Conservation (phyloP, 2,113 vertebrate species). For the Mastomys natalensis region DNA sequence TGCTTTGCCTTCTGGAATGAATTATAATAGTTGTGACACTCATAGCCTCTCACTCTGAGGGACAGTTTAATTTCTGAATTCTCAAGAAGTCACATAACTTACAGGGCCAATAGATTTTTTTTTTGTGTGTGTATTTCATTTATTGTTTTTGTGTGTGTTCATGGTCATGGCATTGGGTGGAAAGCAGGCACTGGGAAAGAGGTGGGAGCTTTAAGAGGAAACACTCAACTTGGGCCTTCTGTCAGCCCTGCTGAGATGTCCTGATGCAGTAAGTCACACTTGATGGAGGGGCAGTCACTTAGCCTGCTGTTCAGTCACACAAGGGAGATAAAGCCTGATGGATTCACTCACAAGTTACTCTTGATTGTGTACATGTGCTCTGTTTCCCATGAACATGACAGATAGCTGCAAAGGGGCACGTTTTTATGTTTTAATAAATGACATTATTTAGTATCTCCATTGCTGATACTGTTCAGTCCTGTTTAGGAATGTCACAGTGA, state of each 20-base stretch:
- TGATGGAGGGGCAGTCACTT: background rate
- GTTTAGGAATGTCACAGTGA: conserved; percentile 36
- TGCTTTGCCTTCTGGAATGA: conserved; percentile 44
- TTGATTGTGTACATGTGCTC: background rate
- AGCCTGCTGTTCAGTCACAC: background rate
- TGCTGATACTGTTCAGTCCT: background rate
- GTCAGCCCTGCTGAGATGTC: background rate
- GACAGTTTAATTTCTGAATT: conserved; percentile 57
- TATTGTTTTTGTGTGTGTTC: background rate
- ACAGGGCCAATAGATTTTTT: background rate
- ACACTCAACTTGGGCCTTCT: background rate
- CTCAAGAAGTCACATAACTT: background rate
- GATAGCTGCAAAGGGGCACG: background rate
- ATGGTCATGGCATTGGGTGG: background rate
- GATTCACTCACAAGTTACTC: background rate
- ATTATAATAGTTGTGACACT: background rate
- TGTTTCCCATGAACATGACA: background rate
- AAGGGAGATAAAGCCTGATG: background rate
- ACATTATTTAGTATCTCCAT: background rate
- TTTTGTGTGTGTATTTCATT: background rate
- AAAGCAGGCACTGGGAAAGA: background rate
- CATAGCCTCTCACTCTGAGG: too few species aligned
- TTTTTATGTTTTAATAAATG: conserved; percentile 6
- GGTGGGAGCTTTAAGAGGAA: background rate
- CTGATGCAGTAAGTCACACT: background rate